Base-by-base conservation (phyloP, 2,888 invertebrate species). In the Eristalis intricaria region DNA sequence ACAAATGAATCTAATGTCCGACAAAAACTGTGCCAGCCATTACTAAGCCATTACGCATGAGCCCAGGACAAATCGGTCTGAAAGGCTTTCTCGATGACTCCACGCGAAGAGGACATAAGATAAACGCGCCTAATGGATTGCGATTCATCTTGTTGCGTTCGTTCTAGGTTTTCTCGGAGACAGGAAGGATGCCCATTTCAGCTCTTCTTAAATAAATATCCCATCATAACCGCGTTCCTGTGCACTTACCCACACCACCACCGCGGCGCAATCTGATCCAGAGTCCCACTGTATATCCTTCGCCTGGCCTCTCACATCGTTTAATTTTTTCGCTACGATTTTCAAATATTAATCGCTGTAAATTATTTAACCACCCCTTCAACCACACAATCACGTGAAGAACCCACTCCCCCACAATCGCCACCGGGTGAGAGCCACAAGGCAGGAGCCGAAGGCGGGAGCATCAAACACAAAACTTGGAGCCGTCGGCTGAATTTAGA, bases 291-390 rank as follows among this genome's bases (percentile, higher is more conserved):
- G 11, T 38, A 4, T 1, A 38, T 38, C 38, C 38, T 13, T 13
- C 38, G 4, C 60, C 35, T 75, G 65, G 19, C 60, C 60, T n/a
- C 43, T 61, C 66, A 60, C 32, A 61, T 61, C 60, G 60, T 68
- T 66, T 23, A 29, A 69, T 50, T 50, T 50, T 50, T 50, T 50
- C 50, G 50, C 5, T 56, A 56, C 32, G 58, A 63, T 77, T 69
- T 70, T 50, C 69, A 70, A 77, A 70, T 77, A 77, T 77, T 77
- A 70, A 70, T 77, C 64, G 77, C 70, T 69, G 40, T 63, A 77
- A 69, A 77, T 77, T 69, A 77, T 77, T 77, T 70, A 29, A 50
- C 61, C 38, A 19, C 19, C 26, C 63, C 26, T 26, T 56, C 35
- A 70, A 22, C 23, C 58, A 50, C 38, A 63, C 38, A 64, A 15